Percentiles rank a stretch among this genome's conserved stretches.
Conservation (phyloP, 2,888 invertebrate species). For the Nowickia ferox region DNA sequence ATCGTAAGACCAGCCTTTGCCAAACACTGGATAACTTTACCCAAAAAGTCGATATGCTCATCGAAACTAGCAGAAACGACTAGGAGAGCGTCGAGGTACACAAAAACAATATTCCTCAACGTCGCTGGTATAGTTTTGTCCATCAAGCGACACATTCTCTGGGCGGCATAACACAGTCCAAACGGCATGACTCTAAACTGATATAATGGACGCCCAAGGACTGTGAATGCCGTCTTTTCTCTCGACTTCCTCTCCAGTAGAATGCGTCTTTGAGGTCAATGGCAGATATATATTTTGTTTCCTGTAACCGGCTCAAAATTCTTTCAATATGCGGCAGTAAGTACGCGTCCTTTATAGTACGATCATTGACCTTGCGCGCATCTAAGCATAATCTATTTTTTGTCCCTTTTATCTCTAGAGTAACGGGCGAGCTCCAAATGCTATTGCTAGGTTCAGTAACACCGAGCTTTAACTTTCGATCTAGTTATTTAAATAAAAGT, state of each 20-base stretch:
- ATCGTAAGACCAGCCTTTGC: constrained; percentile 20
- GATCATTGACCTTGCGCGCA: neutral
- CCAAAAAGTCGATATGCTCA: constrained; percentile 14
- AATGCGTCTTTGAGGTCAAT: constrained; percentile 55
- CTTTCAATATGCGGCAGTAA: neutral
- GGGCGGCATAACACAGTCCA: constrained; percentile 2
- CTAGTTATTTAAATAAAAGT: constrained; percentile 66
- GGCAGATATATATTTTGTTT: constrained; percentile 61
- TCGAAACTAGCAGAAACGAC: constrained; percentile 29
- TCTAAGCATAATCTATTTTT: neutral
- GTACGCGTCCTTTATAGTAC: constrained; percentile 16
- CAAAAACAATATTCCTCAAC: neutral
- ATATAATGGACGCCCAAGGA: neutral
- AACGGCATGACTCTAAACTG: neutral
- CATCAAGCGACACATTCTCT: constrained; percentile 59
- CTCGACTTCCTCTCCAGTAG: constrained; percentile 3
- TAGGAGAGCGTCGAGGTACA: constrained; percentile 22
- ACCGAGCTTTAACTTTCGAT: constrained; percentile 75
- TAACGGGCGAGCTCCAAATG: constrained; percentile 47
- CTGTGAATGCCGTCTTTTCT: no score
- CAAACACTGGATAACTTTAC: constrained; percentile 14
- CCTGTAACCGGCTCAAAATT: constrained; percentile 18
- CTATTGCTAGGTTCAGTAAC: constrained; percentile 57
- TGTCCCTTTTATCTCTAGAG: constrained; percentile 50
- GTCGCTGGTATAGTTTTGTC: constrained; percentile 14